Base-by-base conservation (phyloP, 2,888 invertebrate species). In the Tenthredo distinguenda region DNA sequence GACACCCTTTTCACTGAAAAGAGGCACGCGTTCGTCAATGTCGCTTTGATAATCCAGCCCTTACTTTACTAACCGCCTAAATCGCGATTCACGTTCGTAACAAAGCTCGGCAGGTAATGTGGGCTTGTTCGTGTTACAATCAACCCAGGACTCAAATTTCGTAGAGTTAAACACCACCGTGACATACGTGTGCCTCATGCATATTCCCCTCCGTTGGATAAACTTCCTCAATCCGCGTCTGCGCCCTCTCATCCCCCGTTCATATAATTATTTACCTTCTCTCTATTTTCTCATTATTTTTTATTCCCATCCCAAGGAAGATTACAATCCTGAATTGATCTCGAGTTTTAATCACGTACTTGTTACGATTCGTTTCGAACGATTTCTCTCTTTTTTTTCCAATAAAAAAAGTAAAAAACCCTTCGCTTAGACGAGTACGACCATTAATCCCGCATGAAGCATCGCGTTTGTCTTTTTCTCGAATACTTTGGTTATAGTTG, bases 11-110 rank as follows among this genome's bases (percentile, higher is more conserved):
- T 62, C 62, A 81, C 50, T 40, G 40, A 10, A 7, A 6, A 31
- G 3, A 62, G 58, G 40, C 81, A 40, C 81, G 58, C 58, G 81
- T 81, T 81, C 81, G 81, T 81, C 81, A 62, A 81, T 58, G 81
- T 81, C 58, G 81, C 40, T 62, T 81, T 81, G 34, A 40, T 81
- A 81, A 81, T 81, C 81, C 58, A 62, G 58, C 37, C 62, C 50
- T 81, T 40, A 81, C 62, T 81, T 81, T 40, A 62, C 58, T 62
- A 81, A 81, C 58, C 81, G 21, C 12, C 40, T 21, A 37, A 81
- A 62, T 81, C 62, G 81, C 34, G 62, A 81, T 62, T 40, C 31
- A 77, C 77, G 77, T 77, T 77, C 55, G 77, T 55, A 26, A 77
- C 31, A 26, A 77, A 77, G 55, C 43, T 74, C 43, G 21, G 21